Conservation (phyloP, 1,140 invertebrate genomes). For the Doryteuthis pealeii region DNA sequence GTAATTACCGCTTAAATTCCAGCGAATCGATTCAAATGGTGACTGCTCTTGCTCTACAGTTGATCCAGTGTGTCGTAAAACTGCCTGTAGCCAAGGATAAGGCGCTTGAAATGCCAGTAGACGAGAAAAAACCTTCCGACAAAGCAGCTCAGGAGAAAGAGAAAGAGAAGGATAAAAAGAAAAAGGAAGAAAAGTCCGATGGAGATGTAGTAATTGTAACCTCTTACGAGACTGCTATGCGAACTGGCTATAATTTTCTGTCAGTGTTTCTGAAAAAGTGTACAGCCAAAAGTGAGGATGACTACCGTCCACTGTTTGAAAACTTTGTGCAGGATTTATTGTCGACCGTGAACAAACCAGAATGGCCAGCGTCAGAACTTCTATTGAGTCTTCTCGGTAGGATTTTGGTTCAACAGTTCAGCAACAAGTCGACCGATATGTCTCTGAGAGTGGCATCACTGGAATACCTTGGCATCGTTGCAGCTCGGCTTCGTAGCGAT, state of each 20-base stretch:
- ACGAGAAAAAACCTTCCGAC: constrained; percentile 24
- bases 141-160: constrained; percentile 18
- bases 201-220: constrained; percentile 86
- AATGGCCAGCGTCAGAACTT: constrained; percentile 97
- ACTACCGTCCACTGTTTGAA: constrained; percentile 96
- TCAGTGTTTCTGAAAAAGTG: constrained; percentile 83
- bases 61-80: constrained; percentile 95
- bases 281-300: constrained; percentile 90
- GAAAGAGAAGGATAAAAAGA: constrained; percentile 15
- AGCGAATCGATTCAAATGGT: constrained; percentile 95
- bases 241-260: constrained; percentile 91
- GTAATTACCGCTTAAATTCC: constrained; percentile 82
- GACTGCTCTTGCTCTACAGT: constrained; percentile 91
- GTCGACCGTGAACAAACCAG: constrained; percentile 96
- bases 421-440: constrained; percentile 96
- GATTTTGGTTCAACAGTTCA: constrained; percentile 86
- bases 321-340: constrained; percentile 98
- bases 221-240: constrained; percentile 88
- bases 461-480: constrained; percentile 96
- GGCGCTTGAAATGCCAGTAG: not conserved
- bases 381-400: constrained; percentile 90
- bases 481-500: constrained; percentile 90
- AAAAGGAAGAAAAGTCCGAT: constrained; percentile 25
- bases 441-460: constrained; percentile 91
- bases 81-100: constrained; percentile 68